Conservation (phyloP, 2,113 vertebrate species). For the Tetraodon nigroviridis region DNA sequence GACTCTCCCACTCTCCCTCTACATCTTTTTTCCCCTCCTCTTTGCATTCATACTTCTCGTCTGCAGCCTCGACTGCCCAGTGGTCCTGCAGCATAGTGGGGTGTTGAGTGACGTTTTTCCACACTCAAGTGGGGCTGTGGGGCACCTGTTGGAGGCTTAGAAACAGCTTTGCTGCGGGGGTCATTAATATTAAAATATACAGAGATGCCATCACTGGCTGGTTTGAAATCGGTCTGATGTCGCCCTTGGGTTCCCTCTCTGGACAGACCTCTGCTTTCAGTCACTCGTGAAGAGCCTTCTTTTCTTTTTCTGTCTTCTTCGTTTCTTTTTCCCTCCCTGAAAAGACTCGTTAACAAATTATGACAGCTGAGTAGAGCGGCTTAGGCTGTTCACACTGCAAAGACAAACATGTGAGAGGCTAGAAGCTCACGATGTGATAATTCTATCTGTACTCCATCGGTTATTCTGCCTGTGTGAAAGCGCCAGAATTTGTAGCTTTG, state of each 20-base stretch:
- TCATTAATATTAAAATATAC: conserved; percentile 84
- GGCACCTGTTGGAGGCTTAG: conserved; percentile 77
- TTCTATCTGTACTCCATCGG: conserved; percentile 55
- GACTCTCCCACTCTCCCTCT: conserved; percentile 65
- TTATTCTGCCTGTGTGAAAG: conserved; percentile 32
- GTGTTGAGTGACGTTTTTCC: conserved; percentile 54
- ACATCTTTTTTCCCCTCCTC: conserved; percentile 42
- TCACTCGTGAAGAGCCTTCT: conserved; percentile 69
- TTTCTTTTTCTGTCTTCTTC: conserved; percentile 62
- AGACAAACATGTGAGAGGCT: conserved; percentile 69
- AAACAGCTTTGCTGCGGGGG: conserved; percentile 64
- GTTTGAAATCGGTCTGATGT: conserved; percentile 83
- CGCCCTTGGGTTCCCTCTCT: conserved; percentile 73
- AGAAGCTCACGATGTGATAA: conserved; percentile 49
- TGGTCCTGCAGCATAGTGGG: conserved; percentile 18
- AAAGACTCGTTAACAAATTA: conserved; percentile 82
- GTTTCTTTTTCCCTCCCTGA: conserved; percentile 64
- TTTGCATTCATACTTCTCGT: conserved; percentile 52
- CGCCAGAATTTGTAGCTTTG: conserved; percentile 20
- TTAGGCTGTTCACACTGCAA: conserved; percentile 69
- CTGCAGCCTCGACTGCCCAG: conserved; percentile 43
- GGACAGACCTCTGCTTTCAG: conserved; percentile 74
- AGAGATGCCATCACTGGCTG: conserved; percentile 81
- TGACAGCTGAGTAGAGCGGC: conserved; percentile 79
- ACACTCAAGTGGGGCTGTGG: conserved; percentile 50